Evolutionary conservation across 1,140 invertebrate genomes (phyloP), one percentile per base, ranked within the genome.

Genomic region (Drosophila mauritiana): DNA sequence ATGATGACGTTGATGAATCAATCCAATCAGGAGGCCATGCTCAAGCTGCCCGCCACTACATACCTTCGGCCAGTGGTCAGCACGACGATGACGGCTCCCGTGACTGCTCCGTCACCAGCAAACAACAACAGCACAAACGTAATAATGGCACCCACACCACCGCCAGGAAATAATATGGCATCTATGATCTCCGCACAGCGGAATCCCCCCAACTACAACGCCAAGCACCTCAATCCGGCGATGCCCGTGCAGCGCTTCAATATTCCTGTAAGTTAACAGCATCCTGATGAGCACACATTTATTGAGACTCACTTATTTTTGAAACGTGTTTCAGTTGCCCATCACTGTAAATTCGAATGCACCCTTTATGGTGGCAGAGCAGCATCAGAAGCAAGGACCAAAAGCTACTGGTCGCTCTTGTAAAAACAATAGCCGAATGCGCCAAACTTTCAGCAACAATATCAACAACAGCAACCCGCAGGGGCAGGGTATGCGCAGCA

Each of bases 211-310:
- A 74, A 7, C 56, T 84, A 64, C 13, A 49, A 37, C 37, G 25
- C 17, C 31, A 88, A 31, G 12, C 10, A 51, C 11, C 10, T 11
- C 6, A 7, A 15, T 6, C 77, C 77, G 2, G 27, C 61, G 1
- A 45, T 68, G n/a, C 25, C 76, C 13, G 46, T 89, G 20, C 84
- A 70, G 34, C 84, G 78, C 4, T 89, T 73, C 22, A 90, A 84
- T 51, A 75, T 89, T 48, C 80, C 80, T 6, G 84, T 89, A 49
- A 84, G 69, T 67, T 3, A n/a, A n/a, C n/a, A 20, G 3, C 8
- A 39, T 39, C 3, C 7, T 43, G 6, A 43, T 20, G 10, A 20
- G 5, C 39, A 43, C 3, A 8, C 15, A 4, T 20, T 42, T 8
- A 0, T 0, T 42, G 7, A 43, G 7, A 4, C 15, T 20, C 2